Evolutionary conservation across 2,888 invertebrate genomes (phyloP).

Genomic region (Ormyrus labotus): DNA sequence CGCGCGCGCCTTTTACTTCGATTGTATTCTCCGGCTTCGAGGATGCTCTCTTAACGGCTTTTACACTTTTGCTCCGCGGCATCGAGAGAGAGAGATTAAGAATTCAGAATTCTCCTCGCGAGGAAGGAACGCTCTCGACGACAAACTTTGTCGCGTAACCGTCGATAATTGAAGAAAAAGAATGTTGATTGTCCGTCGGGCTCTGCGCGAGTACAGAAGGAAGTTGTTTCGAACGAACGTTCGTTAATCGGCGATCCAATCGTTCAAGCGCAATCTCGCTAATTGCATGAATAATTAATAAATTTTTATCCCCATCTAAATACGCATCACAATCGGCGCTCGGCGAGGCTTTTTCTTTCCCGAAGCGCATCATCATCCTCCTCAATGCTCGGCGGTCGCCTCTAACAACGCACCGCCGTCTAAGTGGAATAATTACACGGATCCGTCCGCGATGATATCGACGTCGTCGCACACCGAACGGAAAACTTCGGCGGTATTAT

Average conservation of each 20-base stretch:
- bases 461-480: neutral
- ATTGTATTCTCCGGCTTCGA: conserved; percentile 2
- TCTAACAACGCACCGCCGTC: conserved; percentile 8
- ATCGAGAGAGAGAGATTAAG: neutral
- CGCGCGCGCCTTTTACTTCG: conserved; percentile 38
- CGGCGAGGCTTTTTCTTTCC: conserved; percentile 27
- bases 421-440: conserved; percentile 44
- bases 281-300: conserved; percentile 51
- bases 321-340: neutral
- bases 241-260: conserved; percentile 15
- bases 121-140: neutral
- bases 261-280: neutral
- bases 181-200: neutral
- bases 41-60: neutral
- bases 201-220: neutral
- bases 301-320: neutral
- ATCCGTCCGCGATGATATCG: conserved; percentile 12
- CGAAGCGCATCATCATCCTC: conserved; percentile 34
- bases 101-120: neutral
- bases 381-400: neutral
- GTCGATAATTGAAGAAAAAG: neutral
- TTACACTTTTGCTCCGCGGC: neutral
- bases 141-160: conserved; percentile 5
- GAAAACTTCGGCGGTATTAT: no score
- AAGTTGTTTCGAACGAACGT: conserved; percentile 7